Percentiles rank a stretch among this genome's conserved stretches.
Conservation (phyloP, 2,797 vertebrate species). For the Philypnodon macrostomus region DNA sequence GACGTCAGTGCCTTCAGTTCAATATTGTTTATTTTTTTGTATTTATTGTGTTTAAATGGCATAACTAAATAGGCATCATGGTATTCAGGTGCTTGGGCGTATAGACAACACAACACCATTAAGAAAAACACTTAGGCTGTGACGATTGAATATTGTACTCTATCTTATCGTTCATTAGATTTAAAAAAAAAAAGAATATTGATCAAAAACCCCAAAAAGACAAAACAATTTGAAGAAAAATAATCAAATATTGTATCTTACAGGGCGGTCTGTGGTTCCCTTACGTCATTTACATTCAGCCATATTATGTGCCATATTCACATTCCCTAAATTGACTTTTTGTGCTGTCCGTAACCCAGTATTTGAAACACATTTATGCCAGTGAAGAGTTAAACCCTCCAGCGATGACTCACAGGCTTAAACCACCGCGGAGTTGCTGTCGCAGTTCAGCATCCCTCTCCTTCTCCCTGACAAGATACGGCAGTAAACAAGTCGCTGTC, state of each 20-base stretch:
- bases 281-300: too few species aligned
- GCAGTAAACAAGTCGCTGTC: conserved; percentile 58
- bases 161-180: too few species aligned
- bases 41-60: background rate
- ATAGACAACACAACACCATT: background rate
- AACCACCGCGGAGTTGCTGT: conserved; percentile 66
- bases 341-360: too few species aligned
- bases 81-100: background rate
- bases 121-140: too few species aligned
- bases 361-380: too few species aligned
- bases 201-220: too few species aligned
- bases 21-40: background rate
- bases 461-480: conserved; percentile 40
- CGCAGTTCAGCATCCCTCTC: conserved; percentile 57
- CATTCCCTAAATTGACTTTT: conserved; percentile 32
- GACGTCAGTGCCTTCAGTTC: conserved; percentile 8
- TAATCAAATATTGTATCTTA: too few species aligned
- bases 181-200: too few species aligned
- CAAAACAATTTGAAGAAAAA: too few species aligned
- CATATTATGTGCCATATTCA: background rate
- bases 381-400: conserved; percentile 67
- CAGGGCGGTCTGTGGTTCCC: too few species aligned
- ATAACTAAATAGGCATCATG: background rate
- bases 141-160: too few species aligned
- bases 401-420: conserved; percentile 77